Percentiles rank a stretch among this genome's conserved stretches.
These are phyloP conservation scores for Melozone crissalis DNA, from an alignment of 2,113 vertebrate genomes.

Conservation along the genomic window DNA sequence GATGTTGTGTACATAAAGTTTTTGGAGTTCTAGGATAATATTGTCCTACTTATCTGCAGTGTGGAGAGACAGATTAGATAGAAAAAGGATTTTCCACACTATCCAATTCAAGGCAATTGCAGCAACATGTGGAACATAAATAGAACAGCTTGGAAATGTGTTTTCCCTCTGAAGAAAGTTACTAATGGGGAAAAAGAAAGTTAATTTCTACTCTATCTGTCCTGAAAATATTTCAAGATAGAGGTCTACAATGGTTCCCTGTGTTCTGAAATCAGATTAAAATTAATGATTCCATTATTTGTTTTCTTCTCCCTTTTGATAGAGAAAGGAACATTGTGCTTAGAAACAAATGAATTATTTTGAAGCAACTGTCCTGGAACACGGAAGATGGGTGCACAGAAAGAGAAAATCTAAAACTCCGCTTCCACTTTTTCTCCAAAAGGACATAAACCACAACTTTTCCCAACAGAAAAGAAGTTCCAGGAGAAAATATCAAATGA, in stretches of 20 bases:
- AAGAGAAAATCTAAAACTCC: background rate
- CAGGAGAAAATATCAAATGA: background rate
- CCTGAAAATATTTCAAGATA: conserved; percentile 15
- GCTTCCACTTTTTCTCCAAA: background rate
- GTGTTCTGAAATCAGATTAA: conserved; percentile 37
- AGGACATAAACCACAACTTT: background rate
- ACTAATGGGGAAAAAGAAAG: background rate
- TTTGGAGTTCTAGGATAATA: conserved; percentile 36
- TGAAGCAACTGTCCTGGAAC: background rate
- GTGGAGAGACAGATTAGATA: background rate
- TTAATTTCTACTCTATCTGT: conserved; percentile 7
- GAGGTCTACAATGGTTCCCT: background rate
- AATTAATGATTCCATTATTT: conserved; percentile 55
- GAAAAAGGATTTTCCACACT: conserved; percentile 67
- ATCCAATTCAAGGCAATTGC: conserved; percentile 67
- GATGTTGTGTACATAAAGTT: conserved; percentile 38
- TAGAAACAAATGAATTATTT: conserved; percentile 74
- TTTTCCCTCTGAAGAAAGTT: conserved; percentile 71
- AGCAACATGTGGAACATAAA: conserved; percentile 71
- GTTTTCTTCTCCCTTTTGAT: conserved; percentile 67
- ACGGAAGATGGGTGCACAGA: background rate
- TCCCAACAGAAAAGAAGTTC: background rate
- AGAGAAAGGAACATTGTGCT: conserved; percentile 65
- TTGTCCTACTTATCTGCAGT: background rate
- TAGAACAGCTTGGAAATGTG: conserved; percentile 71